Evolutionary conservation across 2,888 invertebrate genomes (phyloP).

Genomic region (Andrena chrysosceles): DNA sequence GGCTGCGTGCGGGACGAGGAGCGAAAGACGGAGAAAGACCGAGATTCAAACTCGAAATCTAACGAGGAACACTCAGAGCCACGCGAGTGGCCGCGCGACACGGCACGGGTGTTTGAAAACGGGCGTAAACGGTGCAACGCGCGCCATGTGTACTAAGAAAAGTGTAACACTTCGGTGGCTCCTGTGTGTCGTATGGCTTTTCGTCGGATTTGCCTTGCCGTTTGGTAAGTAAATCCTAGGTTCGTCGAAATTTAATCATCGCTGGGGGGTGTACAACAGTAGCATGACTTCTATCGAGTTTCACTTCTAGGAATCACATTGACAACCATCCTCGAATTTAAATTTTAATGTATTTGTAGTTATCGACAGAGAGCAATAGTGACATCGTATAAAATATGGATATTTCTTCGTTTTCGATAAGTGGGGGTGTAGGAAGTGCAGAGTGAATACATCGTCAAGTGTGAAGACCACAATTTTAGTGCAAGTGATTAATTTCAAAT

Average conservation of each 20-base stretch:
- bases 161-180: conserved; percentile 59
- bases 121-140: conserved; percentile 52
- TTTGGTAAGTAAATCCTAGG: conserved; percentile 69
- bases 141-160: conserved; percentile 72
- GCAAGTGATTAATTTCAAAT: too few relatives aligned
- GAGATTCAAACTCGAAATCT: conserved; percentile 75
- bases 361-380: neutral
- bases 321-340: neutral
- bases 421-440: too few relatives aligned
- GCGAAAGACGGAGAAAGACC: conserved; percentile 53
- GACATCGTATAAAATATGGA: neutral
- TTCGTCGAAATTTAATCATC: neutral
- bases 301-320: neutral
- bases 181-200: conserved; percentile 60
- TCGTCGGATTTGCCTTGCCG: conserved; percentile 65
- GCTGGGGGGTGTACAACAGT: neutral
- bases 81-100: conserved; percentile 81
- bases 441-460: too few relatives aligned
- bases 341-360: neutral
- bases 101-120: conserved; percentile 70
- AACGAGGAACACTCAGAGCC: conserved; percentile 77
- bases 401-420: too few relatives aligned
- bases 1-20: conserved; percentile 55
- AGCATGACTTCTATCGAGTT: neutral
- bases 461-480: too few relatives aligned